phyloP scores from a whole-genome alignment of 2,797 vertebrate genomes.

The Epinephelus malabaricus region DNA sequence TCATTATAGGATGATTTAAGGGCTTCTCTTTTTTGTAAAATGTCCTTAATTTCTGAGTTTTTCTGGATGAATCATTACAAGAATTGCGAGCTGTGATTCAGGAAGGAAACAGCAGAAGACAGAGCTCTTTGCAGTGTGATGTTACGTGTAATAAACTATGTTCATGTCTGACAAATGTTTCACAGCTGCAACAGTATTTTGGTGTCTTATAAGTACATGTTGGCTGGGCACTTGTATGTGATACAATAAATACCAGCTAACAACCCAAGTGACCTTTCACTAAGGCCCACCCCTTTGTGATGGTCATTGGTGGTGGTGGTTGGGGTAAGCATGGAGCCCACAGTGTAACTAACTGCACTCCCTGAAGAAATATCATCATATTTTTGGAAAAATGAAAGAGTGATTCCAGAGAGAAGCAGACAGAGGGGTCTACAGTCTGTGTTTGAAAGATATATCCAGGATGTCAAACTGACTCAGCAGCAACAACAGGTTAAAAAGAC shows the following conservation, averaged over 20 bases:
- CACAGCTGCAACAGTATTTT: not conserved
- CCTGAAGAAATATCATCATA: too few species aligned
- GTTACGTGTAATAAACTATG: not conserved
- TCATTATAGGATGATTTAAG: constrained; percentile 5
- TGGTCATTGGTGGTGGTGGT: too few species aligned
- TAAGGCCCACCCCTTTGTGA: too few species aligned
- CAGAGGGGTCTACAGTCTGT: too few species aligned
- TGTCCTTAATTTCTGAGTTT: not conserved
- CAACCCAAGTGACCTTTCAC: too few species aligned
- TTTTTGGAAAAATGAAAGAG: too few species aligned
- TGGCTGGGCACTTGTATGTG: not conserved
- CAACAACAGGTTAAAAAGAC: too few species aligned
- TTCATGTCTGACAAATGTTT: not conserved
- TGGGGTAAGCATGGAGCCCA: too few species aligned
- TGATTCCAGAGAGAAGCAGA: too few species aligned
- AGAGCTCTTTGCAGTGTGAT: not conserved
- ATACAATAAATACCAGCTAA: not conserved
- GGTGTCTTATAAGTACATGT: not conserved
- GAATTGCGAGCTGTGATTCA: not conserved
- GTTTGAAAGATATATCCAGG: too few species aligned
- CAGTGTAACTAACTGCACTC: too few species aligned
- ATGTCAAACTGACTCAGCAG: too few species aligned
- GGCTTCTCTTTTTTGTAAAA: not conserved
- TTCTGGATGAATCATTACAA: not conserved
- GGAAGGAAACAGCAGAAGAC: not conserved